Evolutionary conservation across 1,140 invertebrate species (phyloP).

Genomic region (Battus philenor): DNA sequence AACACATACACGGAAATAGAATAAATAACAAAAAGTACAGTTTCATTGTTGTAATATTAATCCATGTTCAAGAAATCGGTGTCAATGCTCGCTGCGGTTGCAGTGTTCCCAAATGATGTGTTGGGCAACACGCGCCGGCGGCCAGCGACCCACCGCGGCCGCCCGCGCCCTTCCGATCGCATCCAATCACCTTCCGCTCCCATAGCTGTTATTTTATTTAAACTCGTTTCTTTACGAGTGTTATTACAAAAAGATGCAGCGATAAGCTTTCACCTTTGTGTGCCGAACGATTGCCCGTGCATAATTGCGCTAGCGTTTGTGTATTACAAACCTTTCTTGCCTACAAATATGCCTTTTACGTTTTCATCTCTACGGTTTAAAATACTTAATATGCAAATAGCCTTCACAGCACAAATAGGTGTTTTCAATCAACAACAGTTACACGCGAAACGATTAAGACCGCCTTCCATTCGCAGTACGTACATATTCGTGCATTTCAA

Average conservation of each 20-base stretch:
- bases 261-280: constrained; percentile 6
- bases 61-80: constrained; percentile 61
- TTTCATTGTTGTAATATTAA: constrained; percentile 22
- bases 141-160: constrained; percentile 38
- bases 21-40: neutral
- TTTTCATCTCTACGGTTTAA: too few species aligned
- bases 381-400: too few species aligned
- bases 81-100: constrained; percentile 73
- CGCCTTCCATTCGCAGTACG: constrained; percentile 26
- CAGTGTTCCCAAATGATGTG: constrained; percentile 69
- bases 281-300: neutral
- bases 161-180: constrained; percentile 53
- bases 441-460: constrained; percentile 28
- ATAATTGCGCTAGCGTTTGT: constrained; percentile 3
- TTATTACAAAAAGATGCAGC: constrained; percentile 2
- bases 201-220: constrained; percentile 12
- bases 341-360: too few species aligned
- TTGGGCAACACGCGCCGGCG: constrained; percentile 47
- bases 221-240: constrained; percentile 8
- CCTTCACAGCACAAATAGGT: too few species aligned
- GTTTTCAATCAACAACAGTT: constrained; percentile 21
- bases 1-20: neutral
- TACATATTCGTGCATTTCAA: constrained; percentile 26
- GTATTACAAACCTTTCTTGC: constrained; percentile 1
- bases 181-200: constrained; percentile 31